These are phyloP conservation scores for Elgonia sp. DNA, from an alignment of 2,888 invertebrate species.

Conservation along the genomic window DNA sequence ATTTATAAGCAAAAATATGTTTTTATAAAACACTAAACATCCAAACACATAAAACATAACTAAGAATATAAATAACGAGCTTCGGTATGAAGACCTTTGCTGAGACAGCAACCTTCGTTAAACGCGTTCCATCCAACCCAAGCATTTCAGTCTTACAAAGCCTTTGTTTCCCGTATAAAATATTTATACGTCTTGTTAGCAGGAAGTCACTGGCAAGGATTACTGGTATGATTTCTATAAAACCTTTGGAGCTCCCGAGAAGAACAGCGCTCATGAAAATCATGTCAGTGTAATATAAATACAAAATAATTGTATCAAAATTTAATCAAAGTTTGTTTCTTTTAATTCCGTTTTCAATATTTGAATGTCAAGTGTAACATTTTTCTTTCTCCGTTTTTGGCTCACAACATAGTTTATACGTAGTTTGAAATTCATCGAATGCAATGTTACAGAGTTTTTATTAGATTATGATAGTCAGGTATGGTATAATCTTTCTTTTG, in stretches of 20 bases:
- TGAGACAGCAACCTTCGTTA: constrained; percentile 30
- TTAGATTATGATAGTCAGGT: no score
- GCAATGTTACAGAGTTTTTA: no score
- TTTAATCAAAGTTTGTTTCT: neutral
- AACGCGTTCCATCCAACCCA: constrained; percentile 40
- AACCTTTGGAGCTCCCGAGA: neutral
- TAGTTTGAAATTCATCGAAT: no score
- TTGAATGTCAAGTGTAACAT: no score
- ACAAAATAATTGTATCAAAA: no score
- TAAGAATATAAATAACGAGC: constrained; percentile 17
- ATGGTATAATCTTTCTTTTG: no score
- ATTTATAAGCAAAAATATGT: no score
- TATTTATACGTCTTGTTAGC: constrained; percentile 37
- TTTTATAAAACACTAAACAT: no score
- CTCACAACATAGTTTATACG: no score
- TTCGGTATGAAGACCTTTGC: constrained; percentile 3
- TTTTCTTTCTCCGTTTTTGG: no score
- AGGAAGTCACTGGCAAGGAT: constrained; percentile 12
- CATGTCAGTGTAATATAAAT: neutral
- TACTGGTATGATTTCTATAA: constrained; percentile 26
- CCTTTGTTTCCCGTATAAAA: constrained; percentile 38
- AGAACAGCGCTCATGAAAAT: neutral
- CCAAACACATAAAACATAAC: no score
- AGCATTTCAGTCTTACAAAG: constrained; percentile 36
- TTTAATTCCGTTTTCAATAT: neutral